These are phyloP conservation scores for Gambusia holbrooki DNA, from an alignment of 2,113 vertebrate species.

Conservation along the genomic window DNA sequence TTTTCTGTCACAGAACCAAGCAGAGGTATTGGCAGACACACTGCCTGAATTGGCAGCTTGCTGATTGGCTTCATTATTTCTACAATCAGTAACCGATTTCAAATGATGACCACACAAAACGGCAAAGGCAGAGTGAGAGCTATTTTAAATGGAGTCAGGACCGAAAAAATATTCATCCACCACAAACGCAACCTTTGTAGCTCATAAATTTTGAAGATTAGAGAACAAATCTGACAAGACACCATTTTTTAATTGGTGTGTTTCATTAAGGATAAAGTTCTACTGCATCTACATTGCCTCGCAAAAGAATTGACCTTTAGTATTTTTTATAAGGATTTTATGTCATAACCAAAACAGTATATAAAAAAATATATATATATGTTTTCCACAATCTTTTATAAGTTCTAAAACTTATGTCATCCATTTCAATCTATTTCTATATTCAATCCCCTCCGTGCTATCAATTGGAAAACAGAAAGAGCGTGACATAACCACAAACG, in stretches of 20 bases:
- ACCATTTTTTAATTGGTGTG: background rate
- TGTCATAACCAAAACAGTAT: too few species aligned
- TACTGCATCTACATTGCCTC: background rate
- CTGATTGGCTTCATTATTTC: conserved; percentile 40
- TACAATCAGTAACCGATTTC: conserved; percentile 47
- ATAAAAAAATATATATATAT: too few species aligned
- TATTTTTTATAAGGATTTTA: too few species aligned
- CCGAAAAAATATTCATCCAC: conserved; percentile 3
- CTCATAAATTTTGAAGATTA: background rate
- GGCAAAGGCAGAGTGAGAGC: conserved; percentile 9
- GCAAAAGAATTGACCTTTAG: too few species aligned
- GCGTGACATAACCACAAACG: too few species aligned
- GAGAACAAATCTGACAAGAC: conserved; percentile 1
- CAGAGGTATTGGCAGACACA: conserved; percentile 46
- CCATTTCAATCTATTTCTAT: too few species aligned
- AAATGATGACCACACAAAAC: conserved; percentile 54
- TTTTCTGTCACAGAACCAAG: conserved; percentile 21
- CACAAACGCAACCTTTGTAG: background rate
- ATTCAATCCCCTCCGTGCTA: too few species aligned
- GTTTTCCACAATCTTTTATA: too few species aligned
- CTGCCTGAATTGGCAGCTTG: conserved; percentile 51
- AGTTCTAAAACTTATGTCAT: too few species aligned
- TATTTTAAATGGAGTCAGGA: conserved; percentile 5
- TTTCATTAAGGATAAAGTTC: background rate
- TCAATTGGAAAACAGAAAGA: too few species aligned